These are phyloP conservation scores for Cepaea nemoralis DNA, from an alignment of 1,140 invertebrate species.

Conservation along the genomic window DNA sequence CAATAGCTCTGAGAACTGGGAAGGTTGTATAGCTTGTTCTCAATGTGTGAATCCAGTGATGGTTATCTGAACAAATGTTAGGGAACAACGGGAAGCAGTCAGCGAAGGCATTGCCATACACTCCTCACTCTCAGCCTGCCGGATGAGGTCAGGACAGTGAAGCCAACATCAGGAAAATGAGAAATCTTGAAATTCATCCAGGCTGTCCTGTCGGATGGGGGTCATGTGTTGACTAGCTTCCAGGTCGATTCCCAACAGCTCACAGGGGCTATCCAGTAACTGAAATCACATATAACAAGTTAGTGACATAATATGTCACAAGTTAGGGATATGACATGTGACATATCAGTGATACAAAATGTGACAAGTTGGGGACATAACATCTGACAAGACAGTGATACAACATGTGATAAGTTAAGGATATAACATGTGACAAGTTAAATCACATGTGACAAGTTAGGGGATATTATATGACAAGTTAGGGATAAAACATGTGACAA, in stretches of 20 bases:
- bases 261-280: conserved; percentile 52
- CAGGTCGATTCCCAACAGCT: conserved; percentile 49
- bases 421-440: no score
- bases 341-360: background rate
- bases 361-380: background rate
- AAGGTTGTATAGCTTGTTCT: no score
- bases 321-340: no score
- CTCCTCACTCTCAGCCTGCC: background rate
- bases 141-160: background rate
- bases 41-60: no score
- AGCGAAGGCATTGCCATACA: background rate
- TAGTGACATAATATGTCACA: no score
- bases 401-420: background rate
- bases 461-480: no score
- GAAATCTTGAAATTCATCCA: conserved; percentile 57
- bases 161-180: conserved; percentile 32
- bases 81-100: no score
- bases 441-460: no score
- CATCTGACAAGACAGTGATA: background rate
- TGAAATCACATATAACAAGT: no score
- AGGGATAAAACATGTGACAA: no score
- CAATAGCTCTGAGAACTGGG: no score
- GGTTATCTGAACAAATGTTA: no score
- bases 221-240: conserved; percentile 42
- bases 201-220: conserved; percentile 55